Base-by-base conservation (phyloP, 2,113 vertebrate genomes). In the Urocynchramus pylzowi region DNA sequence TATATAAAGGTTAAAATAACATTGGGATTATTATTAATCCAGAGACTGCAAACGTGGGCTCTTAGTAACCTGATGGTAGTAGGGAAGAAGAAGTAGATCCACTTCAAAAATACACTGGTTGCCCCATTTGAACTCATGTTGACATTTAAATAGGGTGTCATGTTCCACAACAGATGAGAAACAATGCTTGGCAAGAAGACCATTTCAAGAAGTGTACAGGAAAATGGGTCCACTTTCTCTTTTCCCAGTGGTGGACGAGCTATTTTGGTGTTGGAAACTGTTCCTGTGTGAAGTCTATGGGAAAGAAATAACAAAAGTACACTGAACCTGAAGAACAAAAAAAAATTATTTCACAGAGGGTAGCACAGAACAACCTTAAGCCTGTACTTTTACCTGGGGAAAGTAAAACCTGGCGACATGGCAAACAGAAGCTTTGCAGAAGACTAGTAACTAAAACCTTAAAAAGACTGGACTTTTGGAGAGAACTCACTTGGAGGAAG, bases 181-280 rank as follows among this genome's bases (percentile, higher is more conserved):
- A 97, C 92, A 96, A 95, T 97, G 96, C 92, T 96, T 97, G 95
- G 96, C 96, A 97, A 94, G 92, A 92, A 64, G 82, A 84, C 76
- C 92, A 53, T 77, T 95, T 93, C 92, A 96, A 96, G 90, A 93
- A 96, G 87, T 78, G 90, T 94, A 93, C 95, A 95, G 95, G 95
- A 95, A 95, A 94, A 95, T 96, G 93, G 95, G 83, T 93, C 92
- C 95, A 96, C 95, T 96, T 97, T 95, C 95, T 95, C 95, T 96
- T 96, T 97, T 97, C 95, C 95, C 96, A 97, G 88, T 93, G 90
- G 95, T 96, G 85, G 90, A 96, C 23, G 5, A 94, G 85, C 90
- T 97, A 94, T 96, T 97, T 96, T 87, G 76, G 95, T 91, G 73
- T 85, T 97, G 96, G 90, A 97, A 94, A 71, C 79, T 64, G 90